Percentiles rank a stretch among this genome's conserved stretches.
These are phyloP conservation scores for Aphidius gifuensis DNA, from an alignment of 1,140 invertebrate genomes.

Conservation along the genomic window DNA sequence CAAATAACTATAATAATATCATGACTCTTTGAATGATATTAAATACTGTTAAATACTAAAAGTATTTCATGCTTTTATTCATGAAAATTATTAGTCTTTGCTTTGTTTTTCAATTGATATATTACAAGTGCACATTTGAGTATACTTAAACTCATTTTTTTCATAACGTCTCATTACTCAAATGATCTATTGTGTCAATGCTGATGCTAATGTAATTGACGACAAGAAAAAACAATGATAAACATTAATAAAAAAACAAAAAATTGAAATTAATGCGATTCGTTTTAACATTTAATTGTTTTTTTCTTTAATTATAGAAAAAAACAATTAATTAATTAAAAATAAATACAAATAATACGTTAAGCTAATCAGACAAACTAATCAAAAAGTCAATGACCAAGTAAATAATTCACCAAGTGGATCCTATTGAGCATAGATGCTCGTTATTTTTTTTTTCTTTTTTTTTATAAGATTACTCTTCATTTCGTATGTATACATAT, in stretches of 20 bases:
- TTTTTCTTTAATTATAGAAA: neutral
- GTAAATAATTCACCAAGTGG: constrained; percentile 16
- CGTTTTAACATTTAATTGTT: neutral
- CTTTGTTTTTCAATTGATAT: neutral
- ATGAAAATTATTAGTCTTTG: neutral
- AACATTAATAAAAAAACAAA: constrained; percentile 24
- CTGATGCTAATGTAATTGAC: constrained; percentile 39
- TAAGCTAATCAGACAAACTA: constrained; percentile 1
- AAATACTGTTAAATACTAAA: no score
- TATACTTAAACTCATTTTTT: constrained; percentile 30
- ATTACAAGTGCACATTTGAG: constrained; percentile 9
- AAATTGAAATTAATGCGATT: neutral
- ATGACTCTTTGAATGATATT: neutral
- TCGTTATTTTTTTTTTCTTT: no score
- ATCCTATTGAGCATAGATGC: neutral
- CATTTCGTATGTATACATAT: neutral
- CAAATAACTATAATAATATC: no score
- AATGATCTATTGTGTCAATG: constrained; percentile 35
- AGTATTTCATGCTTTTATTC: neutral
- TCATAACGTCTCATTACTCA: constrained; percentile 18
- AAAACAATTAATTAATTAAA: constrained; percentile 2
- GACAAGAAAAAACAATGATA: neutral
- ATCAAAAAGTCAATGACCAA: constrained; percentile 16
- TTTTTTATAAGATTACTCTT: no score
- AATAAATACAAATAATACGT: constrained; percentile 4